phyloP scores from a whole-genome alignment of 1,140 invertebrate genomes.

The Drosophila lini region DNA sequence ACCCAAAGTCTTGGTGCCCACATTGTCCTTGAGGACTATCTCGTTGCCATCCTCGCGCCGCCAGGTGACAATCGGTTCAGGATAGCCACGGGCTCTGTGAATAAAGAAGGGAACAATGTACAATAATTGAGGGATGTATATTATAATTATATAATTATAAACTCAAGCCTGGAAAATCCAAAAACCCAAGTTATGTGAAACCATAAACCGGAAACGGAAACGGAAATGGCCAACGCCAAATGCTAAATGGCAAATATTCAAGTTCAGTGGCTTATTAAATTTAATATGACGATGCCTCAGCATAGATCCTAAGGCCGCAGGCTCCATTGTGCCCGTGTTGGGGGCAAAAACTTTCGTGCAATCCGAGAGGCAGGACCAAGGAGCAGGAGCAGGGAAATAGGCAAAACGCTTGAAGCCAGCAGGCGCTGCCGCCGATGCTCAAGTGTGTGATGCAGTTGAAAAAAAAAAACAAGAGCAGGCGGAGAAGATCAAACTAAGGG shows the following conservation, averaged over 20 bases:
- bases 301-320: neutral
- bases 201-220: conserved; percentile 5
- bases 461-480: conserved; percentile 1
- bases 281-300: conserved; percentile 48
- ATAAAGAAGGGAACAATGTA: neutral
- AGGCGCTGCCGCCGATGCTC: conserved; percentile 29
- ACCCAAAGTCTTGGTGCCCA: conserved; percentile 88
- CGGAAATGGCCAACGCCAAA: conserved; percentile 27
- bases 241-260: conserved; percentile 49
- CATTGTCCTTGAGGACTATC: conserved; percentile 89
- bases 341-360: conserved; percentile 41
- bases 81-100: conserved; percentile 90
- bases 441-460: conserved; percentile 31
- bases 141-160: too few relatives aligned
- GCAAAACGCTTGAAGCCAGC: conserved; percentile 48
- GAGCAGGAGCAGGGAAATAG: conserved; percentile 7
- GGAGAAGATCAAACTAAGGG: neutral
- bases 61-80: conserved; percentile 93
- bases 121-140: too few relatives aligned
- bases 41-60: conserved; percentile 92
- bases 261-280: conserved; percentile 67
- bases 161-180: too few relatives aligned
- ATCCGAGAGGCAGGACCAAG: neutral
- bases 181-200: neutral
- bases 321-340: conserved; percentile 32